Percentiles rank a stretch among this genome's conserved stretches.
These are phyloP conservation scores for Phyllopteryx taeniolatus DNA, from an alignment of 2,113 vertebrate species.

Conservation along the genomic window DNA sequence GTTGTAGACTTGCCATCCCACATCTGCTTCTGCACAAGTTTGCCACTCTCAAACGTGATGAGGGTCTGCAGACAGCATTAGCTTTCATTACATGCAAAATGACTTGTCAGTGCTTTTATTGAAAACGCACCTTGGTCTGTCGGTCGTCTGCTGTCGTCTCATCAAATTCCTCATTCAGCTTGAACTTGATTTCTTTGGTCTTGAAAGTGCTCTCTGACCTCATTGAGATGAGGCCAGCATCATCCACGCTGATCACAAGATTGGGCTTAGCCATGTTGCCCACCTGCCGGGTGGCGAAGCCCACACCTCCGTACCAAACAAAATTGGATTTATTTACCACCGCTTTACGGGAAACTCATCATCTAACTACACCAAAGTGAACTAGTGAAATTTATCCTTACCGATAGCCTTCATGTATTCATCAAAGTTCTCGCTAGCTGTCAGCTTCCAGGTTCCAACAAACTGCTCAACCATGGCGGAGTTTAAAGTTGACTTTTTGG, in stretches of 20 bases:
- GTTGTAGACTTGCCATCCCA: slow-evolving; percentile 63
- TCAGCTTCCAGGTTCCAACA: slow-evolving; percentile 82
- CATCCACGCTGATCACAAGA: slow-evolving; percentile 79
- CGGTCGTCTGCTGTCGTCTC: slow-evolving; percentile 87
- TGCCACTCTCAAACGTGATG: slow-evolving; percentile 70
- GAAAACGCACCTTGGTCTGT: slow-evolving; percentile 76
- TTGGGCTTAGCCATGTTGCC: slow-evolving; percentile 79
- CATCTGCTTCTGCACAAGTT: slow-evolving; percentile 58
- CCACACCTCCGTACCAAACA: slow-evolving; percentile 71
- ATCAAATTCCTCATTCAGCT: slow-evolving; percentile 82
- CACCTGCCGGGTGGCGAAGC: slow-evolving; percentile 79
- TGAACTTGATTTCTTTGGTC: slow-evolving; percentile 82
- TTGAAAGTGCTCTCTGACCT: slow-evolving; percentile 84
- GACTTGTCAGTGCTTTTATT: neutral
- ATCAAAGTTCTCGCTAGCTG: slow-evolving; percentile 81
- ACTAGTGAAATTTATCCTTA: slow-evolving; percentile 43
- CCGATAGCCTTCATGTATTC: slow-evolving; percentile 88
- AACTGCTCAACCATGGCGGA: slow-evolving; percentile 79
- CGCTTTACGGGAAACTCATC: neutral
- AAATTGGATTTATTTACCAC: neutral
- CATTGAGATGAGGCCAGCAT: slow-evolving; percentile 73
- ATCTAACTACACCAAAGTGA: neutral
- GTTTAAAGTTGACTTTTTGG: neutral
- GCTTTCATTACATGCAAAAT: neutral
- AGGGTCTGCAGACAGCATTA: slow-evolving; percentile 68